A percentile compares a stretch with the other conserved stretches of the same genome.
These are phyloP conservation scores for Trichonephila clavipes DNA, from an alignment of 1,140 invertebrate genomes.

Conservation along the genomic window DNA sequence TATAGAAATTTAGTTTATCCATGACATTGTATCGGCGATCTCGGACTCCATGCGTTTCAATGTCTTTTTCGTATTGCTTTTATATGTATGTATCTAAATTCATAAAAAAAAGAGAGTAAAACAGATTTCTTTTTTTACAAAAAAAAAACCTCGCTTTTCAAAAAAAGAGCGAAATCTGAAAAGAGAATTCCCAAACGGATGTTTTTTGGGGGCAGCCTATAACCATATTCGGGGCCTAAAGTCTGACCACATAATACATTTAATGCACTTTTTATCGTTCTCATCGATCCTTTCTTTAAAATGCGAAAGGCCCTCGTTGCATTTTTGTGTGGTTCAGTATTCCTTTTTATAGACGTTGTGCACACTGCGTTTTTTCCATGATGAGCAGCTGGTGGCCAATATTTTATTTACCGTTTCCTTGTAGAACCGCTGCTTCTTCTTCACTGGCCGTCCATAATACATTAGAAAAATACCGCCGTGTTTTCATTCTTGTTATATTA, in stretches of 20 bases:
- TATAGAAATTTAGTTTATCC: constrained; percentile 74
- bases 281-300: constrained; percentile 69
- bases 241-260: constrained; percentile 77
- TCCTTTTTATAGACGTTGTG: constrained; percentile 71
- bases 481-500: constrained; percentile 75
- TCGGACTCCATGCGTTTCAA: constrained; percentile 56
- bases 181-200: constrained; percentile 74
- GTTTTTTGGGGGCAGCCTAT: constrained; percentile 72
- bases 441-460: constrained; percentile 72
- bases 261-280: constrained; percentile 77
- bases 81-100: constrained; percentile 63
- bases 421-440: constrained; percentile 51
- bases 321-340: constrained; percentile 47
- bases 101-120: constrained; percentile 20
- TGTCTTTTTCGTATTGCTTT: constrained; percentile 68
- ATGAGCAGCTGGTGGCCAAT: constrained; percentile 74
- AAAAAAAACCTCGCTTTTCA: not conserved
- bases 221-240: constrained; percentile 72
- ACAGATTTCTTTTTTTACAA: constrained; percentile 48
- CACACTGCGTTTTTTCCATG: constrained; percentile 67
- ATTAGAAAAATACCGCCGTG: constrained; percentile 75
- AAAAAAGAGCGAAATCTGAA: constrained; percentile 71
- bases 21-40: constrained; percentile 64
- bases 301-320: constrained; percentile 52
- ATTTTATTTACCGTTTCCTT: constrained; percentile 74